phyloP scores from a whole-genome alignment of 2,113 vertebrate species.

The Rhagologus leucostigma region DNA sequence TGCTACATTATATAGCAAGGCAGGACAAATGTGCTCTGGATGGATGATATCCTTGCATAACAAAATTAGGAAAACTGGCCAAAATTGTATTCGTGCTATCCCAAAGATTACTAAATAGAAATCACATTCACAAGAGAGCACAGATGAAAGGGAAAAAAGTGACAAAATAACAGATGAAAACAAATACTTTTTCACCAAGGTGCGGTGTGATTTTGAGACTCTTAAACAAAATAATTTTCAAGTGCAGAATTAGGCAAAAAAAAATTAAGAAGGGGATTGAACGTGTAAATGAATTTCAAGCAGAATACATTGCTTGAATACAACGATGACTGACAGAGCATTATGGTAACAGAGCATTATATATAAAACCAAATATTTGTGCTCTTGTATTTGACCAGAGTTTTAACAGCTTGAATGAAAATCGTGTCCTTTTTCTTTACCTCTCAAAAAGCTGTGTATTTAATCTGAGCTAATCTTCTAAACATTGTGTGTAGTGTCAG shows the following conservation, averaged over 20 bases:
- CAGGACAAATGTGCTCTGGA: not conserved
- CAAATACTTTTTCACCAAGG: not conserved
- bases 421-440: not conserved
- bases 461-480: slow-evolving; percentile 5
- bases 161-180: not conserved
- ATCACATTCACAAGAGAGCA: not conserved
- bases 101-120: not conserved
- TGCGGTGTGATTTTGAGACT: not conserved
- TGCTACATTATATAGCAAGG: not conserved
- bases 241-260: not conserved
- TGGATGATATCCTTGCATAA: not conserved
- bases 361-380: not conserved
- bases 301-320: not conserved
- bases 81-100: not conserved
- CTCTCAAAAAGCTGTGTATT: not conserved
- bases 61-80: not conserved
- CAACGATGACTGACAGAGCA: not conserved
- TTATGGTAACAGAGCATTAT: not conserved
- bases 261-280: not conserved
- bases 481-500: not conserved
- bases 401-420: not conserved
- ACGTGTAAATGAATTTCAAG: not conserved
- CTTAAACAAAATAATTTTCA: not conserved
- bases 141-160: not conserved
- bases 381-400: not conserved